Base-by-base conservation (phyloP, 2,888 invertebrate genomes). In the Anoplius nigerrimus region DNA sequence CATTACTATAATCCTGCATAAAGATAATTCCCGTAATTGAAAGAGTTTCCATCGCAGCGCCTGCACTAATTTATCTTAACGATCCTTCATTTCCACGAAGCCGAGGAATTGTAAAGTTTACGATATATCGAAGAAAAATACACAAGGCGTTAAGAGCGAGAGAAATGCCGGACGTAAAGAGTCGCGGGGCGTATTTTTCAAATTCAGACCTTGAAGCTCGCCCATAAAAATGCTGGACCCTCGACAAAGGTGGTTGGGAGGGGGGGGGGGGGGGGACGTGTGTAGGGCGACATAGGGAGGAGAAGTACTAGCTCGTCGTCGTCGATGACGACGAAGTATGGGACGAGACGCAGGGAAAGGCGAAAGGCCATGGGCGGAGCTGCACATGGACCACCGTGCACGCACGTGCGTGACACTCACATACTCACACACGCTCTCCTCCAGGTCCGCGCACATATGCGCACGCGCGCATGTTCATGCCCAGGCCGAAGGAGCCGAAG, bases 311-410 rank as follows among this genome's bases (percentile, higher is more conserved):
- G 24, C 24, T 24, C 24, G 24, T 24, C 24, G 24, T 24, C 24
- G 24, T 24, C 24, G 24, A 24, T 6, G 24, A 24, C 24, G 34
- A 51, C 53, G 57, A 55, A 64, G 55, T 24, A 52, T 60, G 61
- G 57, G 51, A 62, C 45, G 34, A 45, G 46, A 13, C 8, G 18
- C 45, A 62, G 22, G 55, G 53, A 51, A 56, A 42, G 43, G 16
- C 6, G 34, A 34, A 24, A 20, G 66, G 61, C 53, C 64, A 70
- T 71, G 78, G 78, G 79, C 76, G 78, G 74, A 72, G 73, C 52
- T 55, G 60, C 69, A 66, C 66, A 74, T 69, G 76, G 74, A 73
- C 72, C 77, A 75, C 72, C 78, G 63, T 69, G 72, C 45, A 62
- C 55, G 66, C 64, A 72, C 61, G 69, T 69, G 58, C 62, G 73